Evolutionary conservation across 2,113 vertebrate species (phyloP).

Genomic region (Psettodes erumei): DNA sequence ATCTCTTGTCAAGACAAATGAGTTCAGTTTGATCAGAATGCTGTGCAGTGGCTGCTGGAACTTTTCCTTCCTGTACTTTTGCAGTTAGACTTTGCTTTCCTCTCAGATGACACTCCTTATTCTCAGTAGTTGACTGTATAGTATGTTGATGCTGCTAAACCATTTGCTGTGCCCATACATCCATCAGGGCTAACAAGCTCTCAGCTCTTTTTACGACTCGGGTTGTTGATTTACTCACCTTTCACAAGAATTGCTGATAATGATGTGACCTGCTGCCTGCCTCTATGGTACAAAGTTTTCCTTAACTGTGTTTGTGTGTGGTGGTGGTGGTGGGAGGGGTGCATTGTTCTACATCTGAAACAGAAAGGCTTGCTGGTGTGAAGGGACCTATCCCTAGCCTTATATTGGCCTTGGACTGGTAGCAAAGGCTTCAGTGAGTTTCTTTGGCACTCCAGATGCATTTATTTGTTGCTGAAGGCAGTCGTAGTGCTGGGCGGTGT

Average conservation of each 20-base stretch:
- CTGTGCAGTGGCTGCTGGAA: neutral
- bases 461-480: neutral
- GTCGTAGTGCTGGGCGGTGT: no score
- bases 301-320: neutral
- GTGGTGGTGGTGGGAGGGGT: no score
- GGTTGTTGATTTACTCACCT: conserved; percentile 51
- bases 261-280: neutral
- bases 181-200: conserved; percentile 19
- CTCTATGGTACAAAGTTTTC: neutral
- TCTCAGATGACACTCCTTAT: neutral
- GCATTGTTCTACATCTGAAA: conserved; percentile 9
- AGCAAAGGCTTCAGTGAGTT: neutral
- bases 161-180: conserved; percentile 3
- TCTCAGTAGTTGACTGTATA: neutral
- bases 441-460: neutral
- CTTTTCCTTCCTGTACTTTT: neutral
- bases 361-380: neutral
- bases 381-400: neutral
- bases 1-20: neutral
- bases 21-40: neutral
- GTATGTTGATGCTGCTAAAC: neutral
- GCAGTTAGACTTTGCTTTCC: neutral
- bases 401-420: neutral
- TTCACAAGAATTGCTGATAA: conserved; percentile 33
- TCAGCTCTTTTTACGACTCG: neutral